Conservation (phyloP, 1,140 invertebrate genomes). For the Octopus bimaculoides region DNA sequence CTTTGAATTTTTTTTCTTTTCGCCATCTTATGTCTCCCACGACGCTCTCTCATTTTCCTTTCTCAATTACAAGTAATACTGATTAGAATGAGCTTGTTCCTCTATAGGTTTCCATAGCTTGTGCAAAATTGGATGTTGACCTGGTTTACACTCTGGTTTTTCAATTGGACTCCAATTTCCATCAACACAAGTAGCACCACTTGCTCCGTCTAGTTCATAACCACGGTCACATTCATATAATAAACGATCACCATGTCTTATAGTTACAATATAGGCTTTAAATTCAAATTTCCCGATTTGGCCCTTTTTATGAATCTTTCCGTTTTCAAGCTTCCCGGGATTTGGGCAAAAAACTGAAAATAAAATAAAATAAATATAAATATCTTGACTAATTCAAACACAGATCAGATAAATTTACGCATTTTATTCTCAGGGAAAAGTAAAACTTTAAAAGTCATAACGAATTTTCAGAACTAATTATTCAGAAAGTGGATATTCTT, state of each 20-base stretch:
- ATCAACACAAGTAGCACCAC: conserved; percentile 86
- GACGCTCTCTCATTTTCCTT: background rate
- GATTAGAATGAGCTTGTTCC: background rate
- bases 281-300: conserved; percentile 22
- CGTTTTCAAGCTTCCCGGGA: conserved; percentile 21
- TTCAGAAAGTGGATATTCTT: no score
- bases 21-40: background rate
- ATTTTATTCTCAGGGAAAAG: no score
- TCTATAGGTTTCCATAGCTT: conserved; percentile 12
- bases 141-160: background rate
- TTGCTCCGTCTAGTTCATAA: conserved; percentile 78
- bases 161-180: conserved; percentile 76
- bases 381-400: no score
- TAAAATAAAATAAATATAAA: background rate
- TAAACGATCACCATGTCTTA: conserved; percentile 66
- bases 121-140: conserved; percentile 8
- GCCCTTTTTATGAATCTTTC: conserved; percentile 25
- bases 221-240: conserved; percentile 88
- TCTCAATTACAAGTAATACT: background rate
- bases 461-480: no score
- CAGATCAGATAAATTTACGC: no score
- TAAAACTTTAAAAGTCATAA: no score
- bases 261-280: conserved; percentile 25
- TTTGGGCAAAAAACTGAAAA: conserved; percentile 20
- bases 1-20: background rate